phyloP scores from a whole-genome alignment of 1,140 invertebrate species.

The Diplogasteroides magnus region DNA sequence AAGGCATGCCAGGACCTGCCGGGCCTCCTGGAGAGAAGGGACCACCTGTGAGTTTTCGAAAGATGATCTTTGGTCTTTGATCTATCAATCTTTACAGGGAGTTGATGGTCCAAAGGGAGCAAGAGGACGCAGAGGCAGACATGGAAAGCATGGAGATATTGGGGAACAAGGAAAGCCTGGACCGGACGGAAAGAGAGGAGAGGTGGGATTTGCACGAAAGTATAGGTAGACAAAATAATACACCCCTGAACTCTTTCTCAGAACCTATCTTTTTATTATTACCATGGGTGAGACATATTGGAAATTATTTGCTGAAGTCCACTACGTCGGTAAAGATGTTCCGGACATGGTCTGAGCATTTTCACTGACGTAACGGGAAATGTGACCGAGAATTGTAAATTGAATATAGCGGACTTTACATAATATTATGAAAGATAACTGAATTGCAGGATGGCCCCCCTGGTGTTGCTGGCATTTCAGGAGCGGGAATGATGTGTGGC shows the following conservation, averaged over 20 bases:
- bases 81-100: no score
- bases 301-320: no score
- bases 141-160: not conserved
- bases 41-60: not conserved
- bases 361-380: no score
- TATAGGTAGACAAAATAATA: no score
- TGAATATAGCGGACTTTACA: no score
- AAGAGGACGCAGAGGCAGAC: not conserved
- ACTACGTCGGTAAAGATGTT: no score
- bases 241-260: no score
- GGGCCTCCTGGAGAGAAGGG: not conserved
- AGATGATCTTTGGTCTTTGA: not conserved
- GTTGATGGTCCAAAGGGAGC: not conserved
- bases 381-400: no score
- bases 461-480: not conserved
- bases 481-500: not conserved
- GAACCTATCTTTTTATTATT: no score
- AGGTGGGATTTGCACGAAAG: not conserved
- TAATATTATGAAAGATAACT: no score
- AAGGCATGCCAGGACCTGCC: not conserved
- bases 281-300: no score
- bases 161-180: not conserved
- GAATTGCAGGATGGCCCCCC: not conserved
- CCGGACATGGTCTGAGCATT: no score
- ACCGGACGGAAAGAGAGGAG: not conserved